These are phyloP conservation scores for Rhorus exstirpatorius DNA, from an alignment of 2,888 invertebrate species.

Conservation along the genomic window DNA sequence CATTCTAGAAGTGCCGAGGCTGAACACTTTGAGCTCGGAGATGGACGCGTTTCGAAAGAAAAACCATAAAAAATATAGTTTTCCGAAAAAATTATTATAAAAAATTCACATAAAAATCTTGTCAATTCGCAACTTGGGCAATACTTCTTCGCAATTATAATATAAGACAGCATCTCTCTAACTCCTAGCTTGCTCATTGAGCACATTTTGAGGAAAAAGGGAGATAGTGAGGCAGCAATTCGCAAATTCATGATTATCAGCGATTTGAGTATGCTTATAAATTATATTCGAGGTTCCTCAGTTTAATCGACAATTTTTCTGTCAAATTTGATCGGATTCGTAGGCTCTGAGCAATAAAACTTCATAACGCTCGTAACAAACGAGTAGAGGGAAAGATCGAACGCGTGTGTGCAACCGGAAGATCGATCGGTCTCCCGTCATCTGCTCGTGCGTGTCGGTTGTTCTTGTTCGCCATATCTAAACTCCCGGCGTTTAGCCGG, in stretches of 20 bases:
- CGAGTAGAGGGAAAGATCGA: slow-evolving; percentile 17
- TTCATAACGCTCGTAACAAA: slow-evolving; percentile 7
- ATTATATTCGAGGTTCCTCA: too few relatives aligned
- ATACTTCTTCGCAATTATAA: too few relatives aligned
- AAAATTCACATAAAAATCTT: too few relatives aligned
- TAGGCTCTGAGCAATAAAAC: neutral
- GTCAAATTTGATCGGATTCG: slow-evolving; percentile 21
- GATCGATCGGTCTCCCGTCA: slow-evolving; percentile 67
- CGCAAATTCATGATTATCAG: too few relatives aligned
- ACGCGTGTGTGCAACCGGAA: slow-evolving; percentile 61
- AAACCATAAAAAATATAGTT: neutral
- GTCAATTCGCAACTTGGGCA: too few relatives aligned
- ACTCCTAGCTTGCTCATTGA: too few relatives aligned
- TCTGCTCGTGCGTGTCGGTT: slow-evolving; percentile 64
- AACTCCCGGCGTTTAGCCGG: slow-evolving; percentile 62
- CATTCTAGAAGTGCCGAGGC: neutral
- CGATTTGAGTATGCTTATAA: too few relatives aligned
- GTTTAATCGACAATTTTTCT: neutral
- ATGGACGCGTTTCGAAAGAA: neutral
- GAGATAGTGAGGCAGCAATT: too few relatives aligned
- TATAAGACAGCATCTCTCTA: too few relatives aligned
- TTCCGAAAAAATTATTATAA: too few relatives aligned
- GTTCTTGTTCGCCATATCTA: slow-evolving; percentile 63
- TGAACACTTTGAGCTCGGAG: neutral
- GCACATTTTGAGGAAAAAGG: too few relatives aligned